Base-by-base conservation (phyloP, 2,113 vertebrate species). In the Poeciliopsis turrubarensis region DNA sequence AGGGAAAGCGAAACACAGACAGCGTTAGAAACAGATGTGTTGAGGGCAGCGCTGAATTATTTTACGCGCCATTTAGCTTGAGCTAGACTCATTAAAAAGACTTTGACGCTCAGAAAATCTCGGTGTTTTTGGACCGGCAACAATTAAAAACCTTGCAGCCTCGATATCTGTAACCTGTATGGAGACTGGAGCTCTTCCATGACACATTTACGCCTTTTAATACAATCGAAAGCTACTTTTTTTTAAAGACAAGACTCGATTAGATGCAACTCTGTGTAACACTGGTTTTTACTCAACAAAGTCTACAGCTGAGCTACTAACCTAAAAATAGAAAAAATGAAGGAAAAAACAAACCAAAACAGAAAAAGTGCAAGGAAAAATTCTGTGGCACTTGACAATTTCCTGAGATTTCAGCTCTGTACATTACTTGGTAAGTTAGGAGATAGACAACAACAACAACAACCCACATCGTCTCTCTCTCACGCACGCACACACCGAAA, bases 371-470 rank as follows among this genome's bases (percentile, higher is more conserved):
- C 78, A 80, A 78, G 71, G 64, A 77, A 64, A 73, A 86, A 87
- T 92, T 84, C 75, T 64, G 87, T 9, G 62, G n/a, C 65, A 82
- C 71, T 67, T 19, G 31, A 65, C 66, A 27, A 75, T 69, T 31
- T 77, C 75, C 79, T 81, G 71, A 74, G 79, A 83, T 87, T 85
- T 79, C 61, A 70, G 74, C 83, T 86, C 76, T 71, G 78, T 86
- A 83, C 79, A 87, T 87, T 84, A 76, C 63, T 47, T 34, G 34
- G 67, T 74, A 70, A 78, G 81, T 81, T 75, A 69, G 64, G 19
- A 78, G 83, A 81, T 61, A 47, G 85, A 71, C 69, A 67, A 32
- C 61, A 4, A 73, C 29, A 29, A 29, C 72, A 68, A 54, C 51
- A 25, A 57, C 25, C 8, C 22, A 10, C 51, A 25, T n/a, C 72